Conservation (phyloP, 2,113 vertebrate genomes). For the Smithornis capensis region DNA sequence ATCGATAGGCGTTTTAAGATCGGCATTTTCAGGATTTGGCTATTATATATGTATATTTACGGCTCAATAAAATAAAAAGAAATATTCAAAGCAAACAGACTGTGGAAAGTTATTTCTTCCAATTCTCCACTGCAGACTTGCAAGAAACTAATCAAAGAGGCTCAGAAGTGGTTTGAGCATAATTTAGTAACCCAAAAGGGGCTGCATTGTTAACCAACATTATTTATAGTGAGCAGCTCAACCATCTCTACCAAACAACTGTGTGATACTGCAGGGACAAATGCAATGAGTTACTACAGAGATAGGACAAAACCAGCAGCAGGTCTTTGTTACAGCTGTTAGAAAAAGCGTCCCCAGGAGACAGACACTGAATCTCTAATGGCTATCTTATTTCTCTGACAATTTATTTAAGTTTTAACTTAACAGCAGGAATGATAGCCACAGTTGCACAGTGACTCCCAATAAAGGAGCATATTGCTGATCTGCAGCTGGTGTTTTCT, state of each 20-base stretch:
- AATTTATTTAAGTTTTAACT: slow-evolving; percentile 68
- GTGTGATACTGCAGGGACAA: slow-evolving; percentile 46
- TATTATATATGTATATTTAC: not conserved
- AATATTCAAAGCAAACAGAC: slow-evolving; percentile 35
- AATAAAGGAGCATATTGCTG: slow-evolving; percentile 55
- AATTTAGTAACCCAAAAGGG: slow-evolving; percentile 59
- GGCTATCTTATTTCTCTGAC: slow-evolving; percentile 65
- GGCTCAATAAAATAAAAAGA: slow-evolving; percentile 27
- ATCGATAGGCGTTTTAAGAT: not conserved
- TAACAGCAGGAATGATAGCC: slow-evolving; percentile 63
- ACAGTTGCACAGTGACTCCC: slow-evolving; percentile 39
- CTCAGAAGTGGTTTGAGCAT: not conserved
- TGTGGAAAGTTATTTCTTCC: slow-evolving; percentile 44
- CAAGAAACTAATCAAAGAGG: slow-evolving; percentile 43
- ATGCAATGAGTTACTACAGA: slow-evolving; percentile 57
- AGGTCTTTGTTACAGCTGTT: slow-evolving; percentile 63
- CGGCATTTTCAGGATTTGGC: not conserved
- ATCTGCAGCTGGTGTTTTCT: slow-evolving; percentile 65
- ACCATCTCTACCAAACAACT: slow-evolving; percentile 35
- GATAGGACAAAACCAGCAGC: slow-evolving; percentile 51
- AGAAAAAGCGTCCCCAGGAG: slow-evolving; percentile 57
- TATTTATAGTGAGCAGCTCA: slow-evolving; percentile 52
- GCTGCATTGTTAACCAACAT: slow-evolving; percentile 31
- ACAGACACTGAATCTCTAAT: slow-evolving; percentile 64
- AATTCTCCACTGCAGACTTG: slow-evolving; percentile 36